phyloP scores from a whole-genome alignment of 2,113 vertebrate genomes.

The Promerops cafer region DNA sequence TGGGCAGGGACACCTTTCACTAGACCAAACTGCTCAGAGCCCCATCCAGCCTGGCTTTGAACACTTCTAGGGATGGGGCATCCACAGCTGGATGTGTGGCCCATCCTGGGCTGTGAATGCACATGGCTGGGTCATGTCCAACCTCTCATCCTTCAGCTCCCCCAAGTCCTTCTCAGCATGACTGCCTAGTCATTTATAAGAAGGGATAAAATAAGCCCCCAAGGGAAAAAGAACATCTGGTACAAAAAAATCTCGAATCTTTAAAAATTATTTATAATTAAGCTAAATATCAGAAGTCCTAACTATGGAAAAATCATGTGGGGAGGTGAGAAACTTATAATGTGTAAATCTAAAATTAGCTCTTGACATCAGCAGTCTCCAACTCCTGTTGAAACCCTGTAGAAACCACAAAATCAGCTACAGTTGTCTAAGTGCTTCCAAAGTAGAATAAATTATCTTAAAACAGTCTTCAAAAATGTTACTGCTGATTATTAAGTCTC shows the following conservation, averaged over 20 bases:
- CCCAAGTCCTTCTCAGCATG: not conserved
- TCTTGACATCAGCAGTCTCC: not conserved
- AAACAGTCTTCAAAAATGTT: not conserved
- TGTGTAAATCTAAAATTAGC: not conserved
- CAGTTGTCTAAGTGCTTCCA: not conserved
- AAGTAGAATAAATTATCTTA: slow-evolving; percentile 5
- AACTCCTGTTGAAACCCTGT: not conserved
- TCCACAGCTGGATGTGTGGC: not conserved
- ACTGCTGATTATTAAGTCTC: not conserved
- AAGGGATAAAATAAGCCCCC: not conserved
- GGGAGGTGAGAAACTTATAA: not conserved
- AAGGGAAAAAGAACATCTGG: not conserved
- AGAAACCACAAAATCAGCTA: not conserved
- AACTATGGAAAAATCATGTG: not conserved
- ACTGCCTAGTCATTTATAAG: not conserved
- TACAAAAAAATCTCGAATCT: not conserved
- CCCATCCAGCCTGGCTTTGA: not conserved
- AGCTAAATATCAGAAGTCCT: not conserved
- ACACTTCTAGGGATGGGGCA: not conserved
- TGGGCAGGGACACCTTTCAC: too few species aligned
- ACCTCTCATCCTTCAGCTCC: not conserved
- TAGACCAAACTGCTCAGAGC: not conserved
- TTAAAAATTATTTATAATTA: slow-evolving; percentile 3
- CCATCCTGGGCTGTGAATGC: not conserved
- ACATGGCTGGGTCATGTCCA: not conserved